Evolutionary conservation across 2,888 invertebrate genomes (phyloP), one percentile per base, ranked within the genome.

Genomic region (Hoplodrina blanda): DNA sequence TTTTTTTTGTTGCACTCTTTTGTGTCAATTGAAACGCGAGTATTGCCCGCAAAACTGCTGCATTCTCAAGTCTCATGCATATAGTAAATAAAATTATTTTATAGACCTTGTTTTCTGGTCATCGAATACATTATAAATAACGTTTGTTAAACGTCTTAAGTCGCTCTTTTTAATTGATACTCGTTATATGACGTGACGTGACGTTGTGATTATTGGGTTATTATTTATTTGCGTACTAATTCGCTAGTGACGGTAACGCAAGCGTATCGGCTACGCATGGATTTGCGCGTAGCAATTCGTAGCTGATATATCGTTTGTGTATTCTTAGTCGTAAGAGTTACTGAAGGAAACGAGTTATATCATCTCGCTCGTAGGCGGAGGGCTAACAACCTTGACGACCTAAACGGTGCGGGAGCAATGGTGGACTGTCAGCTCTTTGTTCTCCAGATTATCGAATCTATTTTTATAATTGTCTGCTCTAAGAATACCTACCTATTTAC

Each of bases 221-320:
- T 66, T 76, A 62, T 65, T 71, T 59, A 77, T 73, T 78, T 54
- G 78, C 76, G 62, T 72, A 78, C 50, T 73, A 60, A 78, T 78
- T 73, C 56, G 54, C 52, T 10, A 68, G 61, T 65, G 74, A 69
- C 69, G 78, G 62, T 57, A 59, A 69, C 37, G 46, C 77, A 69
- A 64, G 64, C 64, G 69, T 77, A 60, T 65, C 74, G 50, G 77
- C 64, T 74, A 77, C 79, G 77, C 79, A 78, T 77, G 74, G 54
- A 74, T 78, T 77, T 74, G 64, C 54, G 74, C 79, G 77, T 78
- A 77, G 79, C 79, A 78, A 78, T 69, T 73, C 77, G 69, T 78
- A 77, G 79, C 78, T 50, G 78, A 63, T 78, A 59, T 63, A 50
- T 64, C 61, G 76, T 63, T 64, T 67, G 60, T 60, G 67, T 60